Conservation (phyloP, 2,888 invertebrate species). For the Aphrophora alni region DNA sequence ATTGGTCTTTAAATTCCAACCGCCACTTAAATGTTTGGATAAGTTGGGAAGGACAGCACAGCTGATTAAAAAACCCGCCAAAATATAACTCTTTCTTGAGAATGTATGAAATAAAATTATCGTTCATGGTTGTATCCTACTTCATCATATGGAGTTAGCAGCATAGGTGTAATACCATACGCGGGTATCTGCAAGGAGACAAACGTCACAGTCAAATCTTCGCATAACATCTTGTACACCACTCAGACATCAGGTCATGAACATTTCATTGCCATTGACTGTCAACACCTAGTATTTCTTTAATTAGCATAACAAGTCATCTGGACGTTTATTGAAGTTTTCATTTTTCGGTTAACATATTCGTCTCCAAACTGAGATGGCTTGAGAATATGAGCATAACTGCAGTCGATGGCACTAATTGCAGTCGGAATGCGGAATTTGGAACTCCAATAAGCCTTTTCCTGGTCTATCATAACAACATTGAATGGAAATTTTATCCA, state of each 20-base stretch:
- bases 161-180: background rate
- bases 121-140: background rate
- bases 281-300: slow-evolving; percentile 18
- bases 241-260: slow-evolving; percentile 17
- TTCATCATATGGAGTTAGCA: slow-evolving; percentile 18
- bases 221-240: background rate
- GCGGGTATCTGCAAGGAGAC: slow-evolving; percentile 25
- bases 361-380: slow-evolving; percentile 18
- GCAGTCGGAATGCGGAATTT: slow-evolving; percentile 16
- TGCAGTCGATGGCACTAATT: slow-evolving; percentile 28
- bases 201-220: slow-evolving; percentile 2
- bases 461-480: background rate
- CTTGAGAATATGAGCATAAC: slow-evolving; percentile 16
- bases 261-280: slow-evolving; percentile 23
- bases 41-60: too few relatives aligned
- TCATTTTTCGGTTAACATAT: slow-evolving; percentile 23
- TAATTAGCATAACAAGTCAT: slow-evolving; percentile 20
- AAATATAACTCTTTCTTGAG: too few relatives aligned
- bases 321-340: slow-evolving; percentile 18
- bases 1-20: too few relatives aligned
- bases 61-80: too few relatives aligned
- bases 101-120: too few relatives aligned
- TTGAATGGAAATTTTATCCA: background rate
- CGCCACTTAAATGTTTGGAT: too few relatives aligned
- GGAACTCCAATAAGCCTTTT: background rate